These are phyloP conservation scores for Pocillopora damicornis DNA, from an alignment of 64 coral and sea anemone species.

Conservation along the genomic window DNA sequence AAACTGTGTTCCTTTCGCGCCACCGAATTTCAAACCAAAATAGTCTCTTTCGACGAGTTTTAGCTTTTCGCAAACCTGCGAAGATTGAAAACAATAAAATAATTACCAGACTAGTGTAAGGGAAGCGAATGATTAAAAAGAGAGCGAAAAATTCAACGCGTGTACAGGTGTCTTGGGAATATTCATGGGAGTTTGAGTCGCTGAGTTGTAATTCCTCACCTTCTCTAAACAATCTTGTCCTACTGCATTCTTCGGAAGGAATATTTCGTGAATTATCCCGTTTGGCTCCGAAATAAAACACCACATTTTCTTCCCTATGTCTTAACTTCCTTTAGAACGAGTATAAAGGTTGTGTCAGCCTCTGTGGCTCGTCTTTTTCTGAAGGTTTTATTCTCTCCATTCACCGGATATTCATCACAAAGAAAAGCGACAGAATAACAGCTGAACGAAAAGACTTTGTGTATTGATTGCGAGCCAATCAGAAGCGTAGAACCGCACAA, in stretches of 20 bases:
- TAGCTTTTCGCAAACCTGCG: constrained; percentile 92
- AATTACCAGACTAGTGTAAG: background rate
- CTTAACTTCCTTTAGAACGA: background rate
- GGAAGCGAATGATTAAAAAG: background rate
- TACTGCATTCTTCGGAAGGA: constrained; percentile 78
- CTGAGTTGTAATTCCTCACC: constrained; percentile 51
- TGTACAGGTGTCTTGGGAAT: constrained; percentile 21
- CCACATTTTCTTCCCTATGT: constrained; percentile 64
- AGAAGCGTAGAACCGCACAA: background rate
- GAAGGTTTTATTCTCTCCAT: constrained; percentile 14
- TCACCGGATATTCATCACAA: constrained; percentile 46
- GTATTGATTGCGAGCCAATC: constrained; percentile 56
- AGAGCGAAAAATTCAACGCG: background rate
- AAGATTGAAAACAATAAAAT: constrained; percentile 14
- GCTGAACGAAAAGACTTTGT: constrained; percentile 66
- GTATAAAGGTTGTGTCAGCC: constrained; percentile 19
- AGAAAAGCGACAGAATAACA: constrained; percentile 37
- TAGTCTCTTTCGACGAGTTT: constrained; percentile 94
- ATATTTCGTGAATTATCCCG: constrained; percentile 98
- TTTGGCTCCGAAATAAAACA: constrained; percentile 95
- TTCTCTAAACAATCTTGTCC: constrained; percentile 99
- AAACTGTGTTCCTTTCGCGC: constrained; percentile 73
- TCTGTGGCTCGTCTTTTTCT: background rate
- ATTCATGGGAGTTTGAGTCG: constrained; percentile 10
- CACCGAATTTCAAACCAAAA: constrained; percentile 96